Evolutionary conservation across 2,113 vertebrate species (phyloP), one percentile per base, ranked within the genome.

Genomic region (Microcebus ravelobensis): DNA sequence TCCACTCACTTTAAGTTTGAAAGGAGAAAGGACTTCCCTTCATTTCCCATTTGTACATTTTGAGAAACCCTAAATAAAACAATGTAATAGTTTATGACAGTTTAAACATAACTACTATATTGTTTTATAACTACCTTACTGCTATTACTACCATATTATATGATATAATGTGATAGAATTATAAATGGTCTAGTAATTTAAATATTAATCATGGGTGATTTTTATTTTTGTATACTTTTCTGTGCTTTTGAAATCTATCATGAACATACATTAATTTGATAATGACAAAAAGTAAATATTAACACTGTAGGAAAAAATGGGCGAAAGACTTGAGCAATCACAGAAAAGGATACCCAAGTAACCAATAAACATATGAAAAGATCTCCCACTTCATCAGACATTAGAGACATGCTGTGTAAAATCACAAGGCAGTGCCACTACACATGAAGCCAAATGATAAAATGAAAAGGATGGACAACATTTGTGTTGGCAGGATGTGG

Each of bases 201-300:
- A 89, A 67, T 68, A 97, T 89, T 76, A 79, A 87, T 71, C n/a
- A 82, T 65, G 65, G 39, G 21, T 57, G 27, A 63, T 59, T 95
- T 93, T 70, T 67, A 36, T 84, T 90, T 92, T 90, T 94, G 80
- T 45, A 76, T 61, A 59, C 36, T 89, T 55, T 36, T 94, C 48
- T 45, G 2, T 90, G 63, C 80, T 90, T 96, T 94, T 48, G 0
- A 55, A 90, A 92, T 90, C 57, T 80, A 65, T 94, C 59, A 34
- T 95, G 14, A 90, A 71, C 27, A 76, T 29, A 39, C 36, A 42
- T 71, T 88, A 65, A 65, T 90, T 85, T 88, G 76, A 81, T 90
- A 80, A 94, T 82, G 21, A 42, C 68, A 86, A 85, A 94, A 83
- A 83, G 71, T 42, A 77, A 81, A 65, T 85, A 83, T 67, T 92